phyloP scores from a whole-genome alignment of 2,113 vertebrate genomes.

The Caracal caracal region DNA sequence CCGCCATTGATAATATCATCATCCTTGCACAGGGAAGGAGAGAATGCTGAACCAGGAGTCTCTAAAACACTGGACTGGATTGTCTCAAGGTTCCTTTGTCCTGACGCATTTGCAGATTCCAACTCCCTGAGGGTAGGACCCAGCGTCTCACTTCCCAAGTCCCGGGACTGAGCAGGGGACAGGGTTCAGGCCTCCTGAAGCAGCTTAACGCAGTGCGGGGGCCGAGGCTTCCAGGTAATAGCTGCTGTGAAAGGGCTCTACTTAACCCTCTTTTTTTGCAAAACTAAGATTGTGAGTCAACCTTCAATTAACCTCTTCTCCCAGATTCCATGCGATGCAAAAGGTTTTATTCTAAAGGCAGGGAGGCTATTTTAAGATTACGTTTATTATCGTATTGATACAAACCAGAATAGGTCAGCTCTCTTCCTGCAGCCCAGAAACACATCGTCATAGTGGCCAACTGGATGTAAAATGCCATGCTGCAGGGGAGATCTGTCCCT shows the following conservation, averaged over 20 bases:
- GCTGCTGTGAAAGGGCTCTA: neutral
- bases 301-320: constrained; percentile 67
- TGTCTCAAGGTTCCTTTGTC: neutral
- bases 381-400: neutral
- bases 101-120: accelerated
- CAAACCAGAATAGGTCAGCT: neutral
- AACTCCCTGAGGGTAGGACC: neutral
- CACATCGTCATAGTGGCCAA: neutral
- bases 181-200: no score
- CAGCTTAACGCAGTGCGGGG: neutral
- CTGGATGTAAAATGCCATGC: neutral
- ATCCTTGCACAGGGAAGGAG: neutral
- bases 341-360: neutral
- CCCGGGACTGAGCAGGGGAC: neutral
- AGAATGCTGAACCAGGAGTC: neutral
- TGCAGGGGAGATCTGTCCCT: neutral
- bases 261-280: constrained; percentile 42
- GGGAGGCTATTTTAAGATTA: constrained; percentile 29
- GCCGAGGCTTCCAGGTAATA: neutral
- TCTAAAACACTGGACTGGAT: neutral
- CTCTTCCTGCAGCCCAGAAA: neutral
- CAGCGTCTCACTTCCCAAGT: accelerated
- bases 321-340: neutral
- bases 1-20: neutral
- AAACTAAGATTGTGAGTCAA: constrained; percentile 48